Evolutionary conservation across 2,888 invertebrate species (phyloP).

Genomic region (Drosophila yooni): DNA sequence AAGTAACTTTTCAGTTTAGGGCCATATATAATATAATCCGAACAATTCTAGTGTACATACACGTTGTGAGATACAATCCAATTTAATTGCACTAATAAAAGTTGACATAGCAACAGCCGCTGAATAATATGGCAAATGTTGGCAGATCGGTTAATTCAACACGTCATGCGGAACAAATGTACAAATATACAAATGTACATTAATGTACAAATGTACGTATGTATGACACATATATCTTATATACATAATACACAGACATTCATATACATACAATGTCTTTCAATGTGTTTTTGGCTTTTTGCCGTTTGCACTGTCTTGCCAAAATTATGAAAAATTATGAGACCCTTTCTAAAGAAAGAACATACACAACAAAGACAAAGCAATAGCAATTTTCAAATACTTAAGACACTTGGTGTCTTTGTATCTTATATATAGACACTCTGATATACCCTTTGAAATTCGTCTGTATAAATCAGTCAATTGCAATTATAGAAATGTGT

Average conservation of each 20-base stretch:
- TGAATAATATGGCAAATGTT: constrained; percentile 30
- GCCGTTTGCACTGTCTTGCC: constrained; percentile 59
- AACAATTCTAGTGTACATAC: constrained; percentile 18
- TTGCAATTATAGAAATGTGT: not conserved
- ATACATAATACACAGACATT: not conserved
- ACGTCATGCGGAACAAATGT: constrained; percentile 55
- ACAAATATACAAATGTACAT: constrained; percentile 9
- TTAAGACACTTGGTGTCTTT: not conserved
- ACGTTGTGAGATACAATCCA: constrained; percentile 40
- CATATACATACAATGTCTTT: constrained; percentile 19
- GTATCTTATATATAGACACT: not conserved
- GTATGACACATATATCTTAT: constrained; percentile 2
- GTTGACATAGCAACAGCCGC: constrained; percentile 45
- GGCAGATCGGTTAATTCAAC: constrained; percentile 53
- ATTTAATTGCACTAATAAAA: constrained; percentile 55
- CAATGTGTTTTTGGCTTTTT: constrained; percentile 56
- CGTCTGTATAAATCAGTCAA: not conserved
- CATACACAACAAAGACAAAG: constrained; percentile 46
- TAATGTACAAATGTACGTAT: constrained; percentile 6
- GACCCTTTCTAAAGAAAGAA: constrained; percentile 66
- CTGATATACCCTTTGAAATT: not conserved
- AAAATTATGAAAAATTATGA: constrained; percentile 75
- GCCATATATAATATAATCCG: constrained; percentile 21
- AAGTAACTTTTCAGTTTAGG: constrained; percentile 8
- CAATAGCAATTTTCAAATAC: constrained; percentile 9